Percentiles rank a stretch among this genome's conserved stretches.
Evolutionary conservation across 2,797 vertebrate genomes (phyloP).

Genomic region (Neoniphon sammara): DNA sequence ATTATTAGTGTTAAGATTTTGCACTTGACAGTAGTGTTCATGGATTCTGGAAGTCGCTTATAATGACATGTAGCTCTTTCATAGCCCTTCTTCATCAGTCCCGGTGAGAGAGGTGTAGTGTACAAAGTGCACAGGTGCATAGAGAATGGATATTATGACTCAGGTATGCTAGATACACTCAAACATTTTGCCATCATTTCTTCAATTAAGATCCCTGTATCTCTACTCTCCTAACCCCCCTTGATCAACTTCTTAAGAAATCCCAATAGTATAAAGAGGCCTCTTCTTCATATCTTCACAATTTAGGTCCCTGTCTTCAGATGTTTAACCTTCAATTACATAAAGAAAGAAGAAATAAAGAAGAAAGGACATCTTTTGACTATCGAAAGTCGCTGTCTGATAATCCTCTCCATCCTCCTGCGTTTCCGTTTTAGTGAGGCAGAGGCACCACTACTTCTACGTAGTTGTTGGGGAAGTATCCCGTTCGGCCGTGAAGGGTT

Average conservation of each 20-base stretch:
- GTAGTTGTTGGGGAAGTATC: constrained; percentile 97
- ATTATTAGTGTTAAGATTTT: constrained; percentile 33
- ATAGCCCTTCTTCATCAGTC: constrained; percentile 31
- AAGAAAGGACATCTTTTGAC: constrained; percentile 18
- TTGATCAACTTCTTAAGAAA: constrained; percentile 6
- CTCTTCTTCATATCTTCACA: constrained; percentile 2
- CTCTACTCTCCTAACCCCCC: background rate
- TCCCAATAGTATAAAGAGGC: constrained; percentile 10
- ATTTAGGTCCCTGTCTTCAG: constrained; percentile 26
- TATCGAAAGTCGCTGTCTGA: constrained; percentile 9
- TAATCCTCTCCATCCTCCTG: constrained; percentile 10
- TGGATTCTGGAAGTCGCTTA: background rate
- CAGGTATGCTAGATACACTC: constrained; percentile 38
- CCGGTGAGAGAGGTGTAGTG: constrained; percentile 44
- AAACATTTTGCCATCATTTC: constrained; percentile 17
- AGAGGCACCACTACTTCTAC: constrained; percentile 95
- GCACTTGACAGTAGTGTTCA: constrained; percentile 49
- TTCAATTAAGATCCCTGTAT: constrained; percentile 8
- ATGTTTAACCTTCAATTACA: constrained; percentile 46
- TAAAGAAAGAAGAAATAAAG: background rate
- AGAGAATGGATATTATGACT: constrained; percentile 45
- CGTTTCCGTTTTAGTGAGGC: constrained; percentile 79
- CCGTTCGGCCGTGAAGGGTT: constrained; percentile 86
- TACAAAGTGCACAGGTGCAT: constrained; percentile 77
- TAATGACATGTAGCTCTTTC: constrained; percentile 12